These are phyloP conservation scores for Meriones unguiculatus DNA, from an alignment of 2,113 vertebrate species.

Conservation along the genomic window DNA sequence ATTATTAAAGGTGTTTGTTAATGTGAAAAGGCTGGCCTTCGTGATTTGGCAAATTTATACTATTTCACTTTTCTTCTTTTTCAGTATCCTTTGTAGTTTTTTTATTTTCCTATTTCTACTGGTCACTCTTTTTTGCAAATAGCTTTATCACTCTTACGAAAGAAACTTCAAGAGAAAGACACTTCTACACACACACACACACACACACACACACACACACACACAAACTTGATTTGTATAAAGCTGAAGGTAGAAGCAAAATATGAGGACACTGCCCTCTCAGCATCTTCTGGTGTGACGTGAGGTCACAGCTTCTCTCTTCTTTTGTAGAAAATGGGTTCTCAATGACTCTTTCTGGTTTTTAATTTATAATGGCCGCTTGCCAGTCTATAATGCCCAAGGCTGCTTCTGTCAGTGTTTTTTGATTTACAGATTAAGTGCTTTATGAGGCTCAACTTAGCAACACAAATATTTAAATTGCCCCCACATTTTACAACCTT, in stretches of 20 bases:
- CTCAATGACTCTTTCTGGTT: not conserved
- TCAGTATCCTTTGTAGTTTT: not conserved
- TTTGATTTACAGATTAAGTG: conserved; percentile 57
- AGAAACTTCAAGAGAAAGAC: not conserved
- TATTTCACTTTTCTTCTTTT: not conserved
- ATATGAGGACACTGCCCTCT: too few species aligned
- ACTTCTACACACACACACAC: not conserved
- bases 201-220: not conserved
- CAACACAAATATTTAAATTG: conserved; percentile 86
- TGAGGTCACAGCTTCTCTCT: not conserved
- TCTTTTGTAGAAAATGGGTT: not conserved
- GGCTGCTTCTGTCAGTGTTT: conserved; percentile 54
- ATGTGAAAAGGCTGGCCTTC: not conserved
- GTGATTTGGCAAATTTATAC: not conserved
- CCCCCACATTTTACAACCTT: conserved; percentile 65
- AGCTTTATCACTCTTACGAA: not conserved
- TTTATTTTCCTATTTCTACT: not conserved
- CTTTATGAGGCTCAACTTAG: conserved; percentile 80
- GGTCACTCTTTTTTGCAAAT: not conserved
- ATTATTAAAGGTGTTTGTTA: conserved; percentile 16
- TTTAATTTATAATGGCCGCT: not conserved
- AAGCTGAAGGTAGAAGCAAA: not conserved
- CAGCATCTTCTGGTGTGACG: not conserved
- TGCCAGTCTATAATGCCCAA: conserved; percentile 24
- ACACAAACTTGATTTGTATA: not conserved